Evolutionary conservation across 2,888 invertebrate species (phyloP), one percentile per base, ranked within the genome.

Genomic region (Polyploca ridens): DNA sequence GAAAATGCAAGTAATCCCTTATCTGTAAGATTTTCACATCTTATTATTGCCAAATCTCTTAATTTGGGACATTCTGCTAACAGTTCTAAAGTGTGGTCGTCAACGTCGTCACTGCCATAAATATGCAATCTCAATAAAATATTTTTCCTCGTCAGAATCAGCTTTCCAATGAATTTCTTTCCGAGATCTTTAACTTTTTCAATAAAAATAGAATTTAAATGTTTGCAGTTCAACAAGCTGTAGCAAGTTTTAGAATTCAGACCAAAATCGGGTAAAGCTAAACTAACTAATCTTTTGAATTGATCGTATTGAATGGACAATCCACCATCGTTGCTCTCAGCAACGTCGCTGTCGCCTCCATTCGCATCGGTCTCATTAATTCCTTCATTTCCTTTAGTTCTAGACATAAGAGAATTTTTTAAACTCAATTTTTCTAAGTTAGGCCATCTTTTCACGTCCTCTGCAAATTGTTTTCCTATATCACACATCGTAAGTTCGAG

Each of bases 401-500:
- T 80, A 58, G 86, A 72, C 5, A 88, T 70, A 8, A 91, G 81
- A 44, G 91, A 91, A 74, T 94, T 93, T 75, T 88, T 92, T 58
- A 94, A 81, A 75, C 82, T 88, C 8, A 94, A 77, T 72, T 86
- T 90, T 66, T 79, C 88, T 41, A 94, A 74, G 62, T 88, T 80
- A 11, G 87, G 84, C 90, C 90, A 92, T 64, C 72, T 86, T 35
- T 70, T 78, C 41, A 93, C 66, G 66, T 90, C 86, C 27, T 83
- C 72, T 75, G 88, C 87, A 69, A 94, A 87, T 46, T 89, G 86
- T 69, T 86, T 86, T 63, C 79, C 78, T 38, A 94, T 78, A 62
- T 87, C 78, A 67, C 94, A 94, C 94, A 94, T 94, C 1, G 91
- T 83, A 62, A 94, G 73, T 77, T 93, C 92, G 27, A 94, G 69